Percentiles rank a stretch among this genome's conserved stretches.
Evolutionary conservation across 2,888 invertebrate species (phyloP).

Genomic region (Drosophila kokeensis): DNA sequence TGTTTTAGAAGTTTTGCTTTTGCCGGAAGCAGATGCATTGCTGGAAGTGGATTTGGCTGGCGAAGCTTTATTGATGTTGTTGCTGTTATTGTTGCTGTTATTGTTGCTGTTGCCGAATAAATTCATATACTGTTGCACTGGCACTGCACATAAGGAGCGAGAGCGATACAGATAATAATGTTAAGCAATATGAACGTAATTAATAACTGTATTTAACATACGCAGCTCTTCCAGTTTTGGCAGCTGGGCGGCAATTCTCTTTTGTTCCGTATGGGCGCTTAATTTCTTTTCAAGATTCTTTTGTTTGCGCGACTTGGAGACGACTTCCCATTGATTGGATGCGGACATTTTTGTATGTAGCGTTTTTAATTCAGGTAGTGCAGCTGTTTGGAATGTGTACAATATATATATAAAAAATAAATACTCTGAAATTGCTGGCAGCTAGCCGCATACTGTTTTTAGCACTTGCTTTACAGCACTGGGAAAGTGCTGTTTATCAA

Average conservation of each 20-base stretch:
- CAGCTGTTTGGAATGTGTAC: constrained; percentile 27
- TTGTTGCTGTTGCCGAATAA: constrained; percentile 82
- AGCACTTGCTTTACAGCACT: constrained; percentile 29
- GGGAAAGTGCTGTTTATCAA: neutral
- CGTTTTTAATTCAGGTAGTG: constrained; percentile 24
- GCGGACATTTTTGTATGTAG: constrained; percentile 32
- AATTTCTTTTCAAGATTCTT: constrained; percentile 85
- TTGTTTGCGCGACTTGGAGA: constrained; percentile 88
- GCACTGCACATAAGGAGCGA: constrained; percentile 86
- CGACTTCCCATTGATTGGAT: constrained; percentile 89
- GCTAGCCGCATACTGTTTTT: constrained; percentile 35
- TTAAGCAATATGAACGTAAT: neutral
- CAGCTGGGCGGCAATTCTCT: constrained; percentile 86
- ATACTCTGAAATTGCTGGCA: constrained; percentile 30
- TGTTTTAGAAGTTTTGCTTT: constrained; percentile 41
- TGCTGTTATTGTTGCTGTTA: constrained; percentile 43
- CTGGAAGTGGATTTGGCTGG: constrained; percentile 69
- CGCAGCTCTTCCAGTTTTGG: constrained; percentile 91
- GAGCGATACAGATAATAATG: neutral
- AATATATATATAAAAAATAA: constrained; percentile 32
- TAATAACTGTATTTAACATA: constrained; percentile 85
- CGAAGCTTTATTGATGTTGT: constrained; percentile 52
- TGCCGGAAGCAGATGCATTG: constrained; percentile 52
- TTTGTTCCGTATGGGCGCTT: constrained; percentile 86
- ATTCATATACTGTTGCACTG: constrained; percentile 89